Evolutionary conservation across 2,888 invertebrate species (phyloP).

Genomic region (Nephrotoma guestfalica): DNA sequence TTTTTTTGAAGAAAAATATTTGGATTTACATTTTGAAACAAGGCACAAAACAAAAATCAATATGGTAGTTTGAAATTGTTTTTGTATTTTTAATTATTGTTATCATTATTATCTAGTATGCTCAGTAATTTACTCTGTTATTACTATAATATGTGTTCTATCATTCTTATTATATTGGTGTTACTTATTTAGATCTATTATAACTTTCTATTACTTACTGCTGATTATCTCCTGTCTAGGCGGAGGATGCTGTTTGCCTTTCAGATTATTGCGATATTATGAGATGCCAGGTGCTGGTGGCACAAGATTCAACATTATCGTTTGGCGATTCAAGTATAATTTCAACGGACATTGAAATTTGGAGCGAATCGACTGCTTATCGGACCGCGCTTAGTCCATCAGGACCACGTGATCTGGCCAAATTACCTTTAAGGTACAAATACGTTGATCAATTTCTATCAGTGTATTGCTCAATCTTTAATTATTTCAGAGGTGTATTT

Average conservation of each 20-base stretch:
- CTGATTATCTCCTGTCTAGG: conserved; percentile 36
- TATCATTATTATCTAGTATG: not conserved
- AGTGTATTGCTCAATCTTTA: not conserved
- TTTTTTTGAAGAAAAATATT: conserved; percentile 74
- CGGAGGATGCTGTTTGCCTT: conserved; percentile 81
- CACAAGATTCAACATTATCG: conserved; percentile 47
- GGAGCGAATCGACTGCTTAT: conserved; percentile 63
- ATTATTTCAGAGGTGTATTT: not conserved
- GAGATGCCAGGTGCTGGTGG: conserved; percentile 78
- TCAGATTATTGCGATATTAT: conserved; percentile 93
- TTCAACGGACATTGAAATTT: conserved; percentile 68
- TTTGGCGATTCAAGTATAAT: conserved; percentile 49
- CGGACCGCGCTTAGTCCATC: conserved; percentile 45
- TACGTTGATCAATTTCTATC: not conserved
- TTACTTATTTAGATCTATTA: no score
- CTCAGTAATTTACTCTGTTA: not conserved
- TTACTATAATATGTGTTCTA: not conserved
- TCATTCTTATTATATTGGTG: no score
- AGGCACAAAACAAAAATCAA: conserved; percentile 73
- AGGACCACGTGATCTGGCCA: conserved; percentile 35
- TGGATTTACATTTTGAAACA: conserved; percentile 80
- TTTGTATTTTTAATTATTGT: not conserved
- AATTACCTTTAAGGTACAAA: conserved; percentile 23
- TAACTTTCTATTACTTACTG: not conserved
- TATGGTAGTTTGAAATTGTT: conserved; percentile 39